Conservation (phyloP, 2,888 invertebrate genomes). For the Drosophila meridionalis region DNA sequence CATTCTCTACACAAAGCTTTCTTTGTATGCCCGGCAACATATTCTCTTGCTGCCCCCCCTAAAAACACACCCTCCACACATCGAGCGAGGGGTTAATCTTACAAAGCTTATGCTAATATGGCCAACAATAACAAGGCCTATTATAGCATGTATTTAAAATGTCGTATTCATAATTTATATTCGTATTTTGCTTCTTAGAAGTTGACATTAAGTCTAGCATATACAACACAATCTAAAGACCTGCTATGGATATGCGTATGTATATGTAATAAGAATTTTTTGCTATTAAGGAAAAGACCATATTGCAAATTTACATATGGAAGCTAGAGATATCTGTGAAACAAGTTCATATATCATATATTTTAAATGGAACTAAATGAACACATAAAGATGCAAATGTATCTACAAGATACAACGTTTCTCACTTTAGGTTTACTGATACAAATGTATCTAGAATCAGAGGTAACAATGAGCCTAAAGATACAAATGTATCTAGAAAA, state of each 20-base stretch:
- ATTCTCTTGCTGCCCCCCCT: not conserved
- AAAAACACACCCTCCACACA: not conserved
- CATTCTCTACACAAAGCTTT: conserved; percentile 31
- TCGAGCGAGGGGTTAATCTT: not conserved
- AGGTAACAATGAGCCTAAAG: too few relatives aligned
- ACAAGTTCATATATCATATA: not conserved
- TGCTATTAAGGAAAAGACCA: not conserved
- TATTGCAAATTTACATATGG: not conserved
- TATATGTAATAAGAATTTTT: not conserved
- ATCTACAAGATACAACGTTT: not conserved
- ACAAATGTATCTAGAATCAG: not conserved
- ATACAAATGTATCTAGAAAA: not conserved
- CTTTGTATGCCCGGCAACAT: conserved; percentile 20
- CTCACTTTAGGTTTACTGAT: not conserved
- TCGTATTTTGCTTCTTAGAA: not conserved
- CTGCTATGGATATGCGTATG: not conserved
- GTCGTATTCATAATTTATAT: conserved; percentile 19
- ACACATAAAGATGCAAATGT: not conserved
- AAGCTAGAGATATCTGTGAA: too few relatives aligned
- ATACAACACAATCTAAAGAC: conserved; percentile 2
- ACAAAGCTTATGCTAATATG: conserved; percentile 31
- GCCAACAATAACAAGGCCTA: conserved; percentile 10
- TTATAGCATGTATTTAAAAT: conserved; percentile 10
- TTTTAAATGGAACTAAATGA: not conserved
- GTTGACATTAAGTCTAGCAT: not conserved